Evolutionary conservation across 2,113 vertebrate species (phyloP), one percentile per base, ranked within the genome.

Genomic region (Chlamydotis undulata): DNA sequence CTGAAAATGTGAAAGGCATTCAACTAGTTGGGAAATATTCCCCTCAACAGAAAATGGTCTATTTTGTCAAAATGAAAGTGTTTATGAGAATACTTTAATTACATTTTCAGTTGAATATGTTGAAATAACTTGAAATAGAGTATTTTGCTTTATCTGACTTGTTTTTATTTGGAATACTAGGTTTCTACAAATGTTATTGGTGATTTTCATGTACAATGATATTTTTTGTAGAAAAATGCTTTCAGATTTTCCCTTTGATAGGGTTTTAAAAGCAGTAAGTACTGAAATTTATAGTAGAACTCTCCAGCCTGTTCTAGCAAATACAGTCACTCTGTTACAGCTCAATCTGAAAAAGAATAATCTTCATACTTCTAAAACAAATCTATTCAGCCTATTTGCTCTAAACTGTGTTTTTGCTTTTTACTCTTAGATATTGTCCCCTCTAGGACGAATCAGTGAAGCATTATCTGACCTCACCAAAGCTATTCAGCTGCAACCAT

Each of bases 401-500:
- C 13, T 84, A 64, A 82, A 28, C 65, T 93, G 18, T 95, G 31
- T 10, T 37, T 63, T 37, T 93, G 12, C 63, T 95, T 94, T 94
- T 12, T 94, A 6, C 94, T 93, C 83, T 45, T 94, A 99, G 99
- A 99, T 99, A 96, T 89, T 99, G 86, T 99, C 99, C 77, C 99
- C 99, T 35, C 94, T 99, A 93, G 99, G 99, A 35, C 98, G 99
- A 45, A 99, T 99, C 92, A 99, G 98, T 29, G 99, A 99, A 94
- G 99, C 99, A 24, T 97, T 99, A 94, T 98, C 97, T 49, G 99
- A 99, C 61, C 98, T 99, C 92, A 99, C 98, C 83, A 99, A 98
- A 98, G 99, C 99, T 93, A 99, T 99, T 94, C 99, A 99, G 83
- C 98, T 99, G 19, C 99, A 99, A 79, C 99, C 99, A 12, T 99